Evolutionary conservation across 2,797 vertebrate genomes (phyloP), one percentile per base, ranked within the genome.

Genomic region (Euphonia xanthogaster): DNA sequence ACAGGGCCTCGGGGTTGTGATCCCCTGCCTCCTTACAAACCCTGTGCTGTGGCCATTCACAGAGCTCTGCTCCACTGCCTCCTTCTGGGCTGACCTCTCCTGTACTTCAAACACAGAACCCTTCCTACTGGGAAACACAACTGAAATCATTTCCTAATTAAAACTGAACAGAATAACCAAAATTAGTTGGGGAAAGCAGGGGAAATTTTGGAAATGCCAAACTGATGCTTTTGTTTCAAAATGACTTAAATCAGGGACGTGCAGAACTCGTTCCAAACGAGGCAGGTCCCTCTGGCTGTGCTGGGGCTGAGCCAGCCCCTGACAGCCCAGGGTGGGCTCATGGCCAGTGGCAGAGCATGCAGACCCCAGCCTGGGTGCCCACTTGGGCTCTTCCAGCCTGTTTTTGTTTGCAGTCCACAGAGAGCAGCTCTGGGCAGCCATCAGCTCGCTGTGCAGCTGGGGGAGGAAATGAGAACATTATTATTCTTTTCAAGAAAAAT

Each of bases 1-100:
- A 0, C 35, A 21, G 15, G 20, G 17, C 3, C 8, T 1, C 24
- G 12, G 21, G 28, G 12, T 5, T 1, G 0, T 22, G 13, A 21
- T 27, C 11, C 55, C 65, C 15, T 33, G 33, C 39, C 50, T 58
- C 1, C 0, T 65, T 42, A 10, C 28, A 45, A 37, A 25, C 24
- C 23, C 47, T 0, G 0, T 18, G 17, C 6, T 6, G 24, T n/a
- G 44, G 21, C 39, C 37, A 22, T 45, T 71, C 28, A 13, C 51
- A 40, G 39, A 30, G 35, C 45, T 45, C 61, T 71, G 35, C 18
- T 70, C 23, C 2, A 0, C 57, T 65, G 57, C 40, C 30, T 45
- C 39, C 47, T 37, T 7, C 1, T 0, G 39, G 30, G 31, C 74
- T 71, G 6, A 20, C 11, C 35, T n/a, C 61, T 37, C 30, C 51